phyloP scores from a whole-genome alignment of 2,888 invertebrate species.

The Odontomyia ornata region DNA sequence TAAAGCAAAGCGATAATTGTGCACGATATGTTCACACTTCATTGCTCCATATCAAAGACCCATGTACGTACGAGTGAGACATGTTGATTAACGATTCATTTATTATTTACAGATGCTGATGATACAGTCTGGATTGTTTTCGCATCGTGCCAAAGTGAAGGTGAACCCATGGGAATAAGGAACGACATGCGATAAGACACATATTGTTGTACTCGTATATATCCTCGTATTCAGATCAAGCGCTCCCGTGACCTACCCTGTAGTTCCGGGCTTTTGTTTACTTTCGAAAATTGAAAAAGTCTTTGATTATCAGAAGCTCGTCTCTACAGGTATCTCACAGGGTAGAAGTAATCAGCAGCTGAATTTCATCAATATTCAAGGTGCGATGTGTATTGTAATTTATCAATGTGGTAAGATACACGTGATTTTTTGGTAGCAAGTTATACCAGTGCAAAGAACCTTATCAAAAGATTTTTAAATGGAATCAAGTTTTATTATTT shows the following conservation, averaged over 20 bases:
- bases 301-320: slow-evolving; percentile 90
- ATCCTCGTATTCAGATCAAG: slow-evolving; percentile 65
- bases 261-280: slow-evolving; percentile 99
- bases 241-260: slow-evolving; percentile 99
- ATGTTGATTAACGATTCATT: slow-evolving; percentile 27
- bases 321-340: slow-evolving; percentile 99
- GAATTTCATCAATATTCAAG: background rate
- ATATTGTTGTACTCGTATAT: background rate
- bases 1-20: slow-evolving; percentile 38
- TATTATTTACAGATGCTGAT: slow-evolving; percentile 34
- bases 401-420: background rate
- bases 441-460: too few species aligned
- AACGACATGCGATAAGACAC: background rate
- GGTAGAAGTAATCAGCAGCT: slow-evolving; percentile 65
- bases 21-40: slow-evolving; percentile 4
- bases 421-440: too few species aligned
- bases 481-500: too few species aligned
- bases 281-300: slow-evolving; percentile 60
- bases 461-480: too few species aligned
- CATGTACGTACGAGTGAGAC: slow-evolving; percentile 4
- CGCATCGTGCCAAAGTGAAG: background rate
- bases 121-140: slow-evolving; percentile 7
- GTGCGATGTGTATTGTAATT: background rate
- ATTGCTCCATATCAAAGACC: background rate
- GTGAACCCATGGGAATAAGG: background rate